Evolutionary conservation across 2,113 vertebrate genomes (phyloP).

Genomic region (Campylomormyrus numenius): DNA sequence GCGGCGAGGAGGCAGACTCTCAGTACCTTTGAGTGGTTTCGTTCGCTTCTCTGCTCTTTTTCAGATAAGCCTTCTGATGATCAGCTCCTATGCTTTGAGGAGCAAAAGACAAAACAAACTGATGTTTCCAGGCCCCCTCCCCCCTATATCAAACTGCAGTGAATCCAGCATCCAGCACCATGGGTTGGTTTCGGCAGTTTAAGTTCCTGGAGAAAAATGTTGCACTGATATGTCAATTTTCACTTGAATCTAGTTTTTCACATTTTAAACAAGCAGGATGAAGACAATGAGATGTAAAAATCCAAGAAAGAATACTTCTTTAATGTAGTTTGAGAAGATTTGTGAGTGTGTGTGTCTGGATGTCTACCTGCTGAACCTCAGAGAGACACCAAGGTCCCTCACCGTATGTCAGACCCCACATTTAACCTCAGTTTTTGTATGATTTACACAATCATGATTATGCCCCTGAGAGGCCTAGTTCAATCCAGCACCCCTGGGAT

Average conservation of each 20-base stretch:
- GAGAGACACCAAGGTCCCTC: conserved; percentile 55
- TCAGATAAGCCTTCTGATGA: not conserved
- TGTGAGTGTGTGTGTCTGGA: not conserved
- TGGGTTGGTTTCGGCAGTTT: not conserved
- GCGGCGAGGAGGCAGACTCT: conserved; percentile 36
- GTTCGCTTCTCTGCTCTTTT: conserved; percentile 8
- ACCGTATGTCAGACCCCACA: conserved; percentile 62
- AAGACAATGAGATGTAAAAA: conserved; percentile 24
- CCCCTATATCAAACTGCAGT: not conserved
- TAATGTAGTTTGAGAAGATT: conserved; percentile 13
- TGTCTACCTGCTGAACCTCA: conserved; percentile 51
- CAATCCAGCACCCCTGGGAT: not conserved
- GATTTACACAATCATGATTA: conserved; percentile 17
- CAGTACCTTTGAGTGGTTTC: conserved; percentile 31
- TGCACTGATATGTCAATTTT: not conserved
- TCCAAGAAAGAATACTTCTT: not conserved
- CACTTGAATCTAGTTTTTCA: not conserved
- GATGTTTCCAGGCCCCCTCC: not conserved
- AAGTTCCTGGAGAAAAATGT: not conserved
- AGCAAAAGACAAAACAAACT: not conserved
- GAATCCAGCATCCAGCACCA: not conserved
- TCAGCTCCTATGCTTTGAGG: not conserved
- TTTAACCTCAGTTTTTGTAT: conserved; percentile 40
- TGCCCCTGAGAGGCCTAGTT: not conserved
- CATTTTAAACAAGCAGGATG: conserved; percentile 32